phyloP scores from a whole-genome alignment of 2,888 invertebrate genomes.

The Acanthacorydalis orientalis region DNA sequence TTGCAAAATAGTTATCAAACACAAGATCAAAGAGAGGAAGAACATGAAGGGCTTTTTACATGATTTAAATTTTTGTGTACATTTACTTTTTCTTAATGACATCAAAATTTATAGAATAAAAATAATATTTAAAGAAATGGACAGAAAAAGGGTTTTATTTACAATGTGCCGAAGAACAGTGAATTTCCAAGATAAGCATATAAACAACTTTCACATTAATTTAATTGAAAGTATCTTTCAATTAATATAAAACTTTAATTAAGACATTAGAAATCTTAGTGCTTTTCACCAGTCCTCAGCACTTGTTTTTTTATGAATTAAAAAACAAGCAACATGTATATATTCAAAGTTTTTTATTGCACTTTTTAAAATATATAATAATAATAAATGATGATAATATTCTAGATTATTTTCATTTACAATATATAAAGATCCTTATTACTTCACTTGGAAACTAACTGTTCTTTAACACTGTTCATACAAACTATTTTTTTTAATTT shows the following conservation, averaged over 20 bases:
- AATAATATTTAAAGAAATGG: neutral
- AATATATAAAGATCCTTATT: no score
- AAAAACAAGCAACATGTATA: slow-evolving; percentile 14
- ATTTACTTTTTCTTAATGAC: no score
- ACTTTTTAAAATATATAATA: slow-evolving; percentile 20
- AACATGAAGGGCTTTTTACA: no score
- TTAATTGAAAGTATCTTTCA: neutral
- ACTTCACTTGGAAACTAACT: slow-evolving; percentile 29
- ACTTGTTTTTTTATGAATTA: slow-evolving; percentile 19
- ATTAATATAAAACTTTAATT: no score
- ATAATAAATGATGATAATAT: slow-evolving; percentile 7
- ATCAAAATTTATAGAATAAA: neutral
- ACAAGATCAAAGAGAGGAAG: no score
- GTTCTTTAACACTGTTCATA: slow-evolving; percentile 20
- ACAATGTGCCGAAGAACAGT: slow-evolving; percentile 66
- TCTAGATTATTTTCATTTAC: neutral
- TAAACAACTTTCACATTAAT: neutral
- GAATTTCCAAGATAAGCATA: slow-evolving; percentile 40
- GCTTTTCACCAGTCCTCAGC: slow-evolving; percentile 25
- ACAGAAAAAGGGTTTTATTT: neutral
- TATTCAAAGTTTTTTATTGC: slow-evolving; percentile 25
- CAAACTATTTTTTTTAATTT: no score
- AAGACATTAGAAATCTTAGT: neutral
- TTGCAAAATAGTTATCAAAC: no score
- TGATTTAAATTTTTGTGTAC: neutral